Evolutionary conservation across 1,140 invertebrate genomes (phyloP).

Genomic region (Solen grandis): DNA sequence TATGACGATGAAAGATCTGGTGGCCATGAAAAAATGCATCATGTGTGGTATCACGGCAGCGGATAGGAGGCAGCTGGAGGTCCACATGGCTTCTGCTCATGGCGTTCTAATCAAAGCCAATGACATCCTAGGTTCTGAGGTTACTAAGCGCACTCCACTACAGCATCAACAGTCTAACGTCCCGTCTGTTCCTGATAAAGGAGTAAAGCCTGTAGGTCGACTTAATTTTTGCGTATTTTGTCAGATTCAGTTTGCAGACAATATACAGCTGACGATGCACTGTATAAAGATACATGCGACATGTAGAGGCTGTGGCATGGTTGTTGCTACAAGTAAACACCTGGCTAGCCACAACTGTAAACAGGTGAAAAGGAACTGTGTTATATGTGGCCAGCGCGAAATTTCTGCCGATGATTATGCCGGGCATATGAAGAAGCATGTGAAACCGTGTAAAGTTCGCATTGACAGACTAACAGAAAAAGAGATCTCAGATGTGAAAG

Average conservation of each 20-base stretch:
- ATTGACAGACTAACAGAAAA: conserved; percentile 51
- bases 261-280: conserved; percentile 75
- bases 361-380: conserved; percentile 61
- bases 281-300: conserved; percentile 75
- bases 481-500: conserved; percentile 49
- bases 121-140: conserved; percentile 47
- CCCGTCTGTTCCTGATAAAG: not conserved
- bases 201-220: conserved; percentile 58
- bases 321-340: conserved; percentile 69
- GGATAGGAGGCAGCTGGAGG: conserved; percentile 66
- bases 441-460: conserved; percentile 67
- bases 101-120: conserved; percentile 71
- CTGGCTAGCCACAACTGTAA: conserved; percentile 69
- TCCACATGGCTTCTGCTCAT: conserved; percentile 72
- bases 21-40: conserved; percentile 71
- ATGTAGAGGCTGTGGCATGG: conserved; percentile 76
- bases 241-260: conserved; percentile 72
- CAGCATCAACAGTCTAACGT: not conserved
- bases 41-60: conserved; percentile 70
- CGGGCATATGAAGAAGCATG: conserved; percentile 71
- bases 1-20: conserved; percentile 65
- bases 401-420: conserved; percentile 70
- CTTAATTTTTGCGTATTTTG: conserved; percentile 77
- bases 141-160: conserved; percentile 20
- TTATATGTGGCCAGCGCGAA: conserved; percentile 69